Conservation (phyloP, 2,797 vertebrate species). For the Semaprochilodus insignis region DNA sequence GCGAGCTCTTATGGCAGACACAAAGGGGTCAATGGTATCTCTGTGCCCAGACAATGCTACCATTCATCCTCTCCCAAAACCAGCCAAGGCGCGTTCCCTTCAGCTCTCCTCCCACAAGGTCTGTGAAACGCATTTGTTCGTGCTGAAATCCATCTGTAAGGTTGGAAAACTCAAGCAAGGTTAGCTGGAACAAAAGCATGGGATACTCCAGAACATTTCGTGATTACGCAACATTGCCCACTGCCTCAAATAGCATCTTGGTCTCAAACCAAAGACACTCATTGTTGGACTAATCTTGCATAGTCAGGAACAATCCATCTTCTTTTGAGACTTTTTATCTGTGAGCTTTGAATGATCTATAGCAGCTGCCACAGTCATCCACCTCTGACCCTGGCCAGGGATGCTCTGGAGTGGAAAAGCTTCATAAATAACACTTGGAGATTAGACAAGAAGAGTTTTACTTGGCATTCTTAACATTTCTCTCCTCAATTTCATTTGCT, state of each 20-base stretch:
- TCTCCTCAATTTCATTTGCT: neutral
- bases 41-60: constrained; percentile 43
- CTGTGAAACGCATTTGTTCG: constrained; percentile 62
- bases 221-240: neutral
- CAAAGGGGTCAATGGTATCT: constrained; percentile 33
- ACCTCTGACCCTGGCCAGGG: neutral
- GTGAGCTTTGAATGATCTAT: neutral
- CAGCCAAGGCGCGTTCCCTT: constrained; percentile 1
- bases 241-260: neutral
- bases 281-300: neutral
- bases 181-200: neutral
- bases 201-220: neutral
- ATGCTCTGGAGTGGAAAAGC: neutral
- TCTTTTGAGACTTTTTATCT: neutral
- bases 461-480: constrained; percentile 9
- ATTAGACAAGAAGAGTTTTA: neutral
- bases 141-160: constrained; percentile 59
- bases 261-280: neutral
- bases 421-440: neutral
- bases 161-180: constrained; percentile 41
- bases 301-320: neutral
- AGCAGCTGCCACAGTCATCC: neutral
- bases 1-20: constrained; percentile 46
- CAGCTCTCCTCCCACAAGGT: constrained; percentile 32
- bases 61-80: constrained; percentile 40